phyloP scores from a whole-genome alignment of 2,797 vertebrate species.

The Rachycentron canadum region DNA sequence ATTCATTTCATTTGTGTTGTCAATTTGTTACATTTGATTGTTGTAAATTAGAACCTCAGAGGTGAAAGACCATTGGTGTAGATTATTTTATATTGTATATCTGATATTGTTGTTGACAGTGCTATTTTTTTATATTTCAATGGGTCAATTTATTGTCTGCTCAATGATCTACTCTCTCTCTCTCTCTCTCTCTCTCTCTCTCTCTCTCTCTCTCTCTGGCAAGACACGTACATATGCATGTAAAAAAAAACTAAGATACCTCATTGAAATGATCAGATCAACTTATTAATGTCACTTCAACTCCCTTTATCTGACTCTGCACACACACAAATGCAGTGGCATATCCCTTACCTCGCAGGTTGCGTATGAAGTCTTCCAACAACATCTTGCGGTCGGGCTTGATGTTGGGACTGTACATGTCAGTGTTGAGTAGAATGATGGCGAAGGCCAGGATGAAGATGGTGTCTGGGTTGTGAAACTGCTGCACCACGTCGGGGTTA shows the following conservation, averaged over 20 bases:
- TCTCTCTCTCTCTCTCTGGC: too few relatives aligned
- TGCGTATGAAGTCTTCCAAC: slow-evolving; percentile 98
- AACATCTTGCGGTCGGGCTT: slow-evolving; percentile 99
- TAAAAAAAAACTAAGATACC: neutral
- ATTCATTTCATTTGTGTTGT: slow-evolving; percentile 1
- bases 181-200: too few relatives aligned
- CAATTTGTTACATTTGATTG: neutral
- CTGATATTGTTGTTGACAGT: neutral
- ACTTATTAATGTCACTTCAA: slow-evolving; percentile 25
- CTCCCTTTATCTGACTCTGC: neutral
- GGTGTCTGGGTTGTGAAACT: slow-evolving; percentile 99
- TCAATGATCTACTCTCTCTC: too few relatives aligned
- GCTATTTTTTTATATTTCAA: neutral
- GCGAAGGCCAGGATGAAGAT: slow-evolving; percentile 99
- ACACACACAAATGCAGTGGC: neutral
- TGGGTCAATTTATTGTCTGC: neutral
- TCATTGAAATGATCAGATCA: slow-evolving; percentile 13
- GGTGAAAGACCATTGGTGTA: neutral
- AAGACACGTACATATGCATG: neutral
- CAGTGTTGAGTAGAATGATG: slow-evolving; percentile 98
- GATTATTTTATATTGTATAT: neutral
- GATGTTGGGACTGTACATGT: slow-evolving; percentile 99
- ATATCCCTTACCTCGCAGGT: slow-evolving; percentile 91
- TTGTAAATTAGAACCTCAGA: neutral
- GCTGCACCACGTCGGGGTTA: slow-evolving; percentile 97